These are phyloP conservation scores for Tolmerus cingulatus DNA, from an alignment of 2,888 invertebrate genomes.

Conservation along the genomic window DNA sequence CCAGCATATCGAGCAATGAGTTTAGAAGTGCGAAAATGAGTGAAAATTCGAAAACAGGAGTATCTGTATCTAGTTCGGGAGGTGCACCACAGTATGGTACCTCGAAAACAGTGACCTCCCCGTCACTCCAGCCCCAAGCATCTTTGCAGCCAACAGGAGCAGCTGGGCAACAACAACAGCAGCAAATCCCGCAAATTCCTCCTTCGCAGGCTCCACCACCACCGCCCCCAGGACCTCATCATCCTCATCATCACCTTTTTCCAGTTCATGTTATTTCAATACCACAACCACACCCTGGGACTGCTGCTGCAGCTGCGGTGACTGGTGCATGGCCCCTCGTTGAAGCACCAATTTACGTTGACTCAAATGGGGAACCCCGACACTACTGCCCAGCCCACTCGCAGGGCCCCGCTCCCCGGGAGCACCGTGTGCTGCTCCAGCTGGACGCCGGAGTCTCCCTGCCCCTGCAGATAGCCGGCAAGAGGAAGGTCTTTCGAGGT, in stretches of 20 bases:
- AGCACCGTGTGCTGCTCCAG: constrained; percentile 77
- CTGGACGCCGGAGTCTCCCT: constrained; percentile 81
- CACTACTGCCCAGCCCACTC: constrained; percentile 64
- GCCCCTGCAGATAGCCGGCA: constrained; percentile 77
- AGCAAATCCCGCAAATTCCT: constrained; percentile 42
- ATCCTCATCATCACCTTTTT: constrained; percentile 66
- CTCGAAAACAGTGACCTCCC: not conserved
- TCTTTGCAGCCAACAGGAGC: constrained; percentile 47
- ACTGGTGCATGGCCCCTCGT: constrained; percentile 62
- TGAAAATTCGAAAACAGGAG: constrained; percentile 46
- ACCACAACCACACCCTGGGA: constrained; percentile 58
- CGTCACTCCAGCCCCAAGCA: constrained; percentile 37
- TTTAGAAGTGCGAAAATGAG: constrained; percentile 19
- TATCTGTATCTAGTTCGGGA: constrained; percentile 14
- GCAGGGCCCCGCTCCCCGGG: constrained; percentile 63
- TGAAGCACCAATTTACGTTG: constrained; percentile 69
- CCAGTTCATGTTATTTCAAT: constrained; percentile 65
- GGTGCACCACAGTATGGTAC: not conserved
- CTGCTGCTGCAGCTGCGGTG: constrained; percentile 62
- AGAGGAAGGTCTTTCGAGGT: constrained; percentile 80
- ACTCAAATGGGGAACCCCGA: constrained; percentile 68
- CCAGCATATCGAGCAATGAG: constrained; percentile 1
- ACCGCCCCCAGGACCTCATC: constrained; percentile 64
- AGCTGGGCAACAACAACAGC: constrained; percentile 45
- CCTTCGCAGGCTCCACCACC: constrained; percentile 64